These are phyloP conservation scores for Proteles cristata DNA, from an alignment of 2,113 vertebrate genomes.

Conservation along the genomic window DNA sequence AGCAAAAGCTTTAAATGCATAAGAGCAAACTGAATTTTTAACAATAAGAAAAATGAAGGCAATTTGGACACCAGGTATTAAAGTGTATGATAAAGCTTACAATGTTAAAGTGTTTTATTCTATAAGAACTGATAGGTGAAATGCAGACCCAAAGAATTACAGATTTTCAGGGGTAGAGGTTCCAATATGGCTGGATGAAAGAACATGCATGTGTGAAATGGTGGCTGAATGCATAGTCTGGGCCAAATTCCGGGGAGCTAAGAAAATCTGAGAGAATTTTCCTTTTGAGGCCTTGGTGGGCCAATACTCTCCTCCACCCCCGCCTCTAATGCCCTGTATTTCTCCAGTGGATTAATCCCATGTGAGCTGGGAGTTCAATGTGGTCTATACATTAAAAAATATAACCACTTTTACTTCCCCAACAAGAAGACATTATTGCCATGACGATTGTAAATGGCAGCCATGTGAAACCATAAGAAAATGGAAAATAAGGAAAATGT, in stretches of 20 bases:
- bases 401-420: constrained; percentile 97
- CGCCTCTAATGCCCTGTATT: constrained; percentile 93
- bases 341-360: constrained; percentile 88
- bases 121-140: background rate
- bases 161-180: constrained; percentile 87
- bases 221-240: constrained; percentile 94
- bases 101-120: background rate
- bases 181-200: constrained; percentile 89
- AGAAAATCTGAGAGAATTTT: constrained; percentile 89
- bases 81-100: background rate
- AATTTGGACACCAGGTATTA: background rate
- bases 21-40: background rate
- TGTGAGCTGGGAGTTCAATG: constrained; percentile 90
- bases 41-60: background rate
- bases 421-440: constrained; percentile 90
- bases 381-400: constrained; percentile 91
- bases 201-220: constrained; percentile 90
- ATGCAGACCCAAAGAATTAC: background rate
- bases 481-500: constrained; percentile 10
- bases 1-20: background rate
- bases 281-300: constrained; percentile 90
- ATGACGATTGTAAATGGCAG: constrained; percentile 87
- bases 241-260: constrained; percentile 94
- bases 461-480: constrained; percentile 75
- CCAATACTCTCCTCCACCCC: constrained; percentile 88